These are phyloP conservation scores for Notolepis coatsorum DNA, from an alignment of 2,797 vertebrate species.

Conservation along the genomic window DNA sequence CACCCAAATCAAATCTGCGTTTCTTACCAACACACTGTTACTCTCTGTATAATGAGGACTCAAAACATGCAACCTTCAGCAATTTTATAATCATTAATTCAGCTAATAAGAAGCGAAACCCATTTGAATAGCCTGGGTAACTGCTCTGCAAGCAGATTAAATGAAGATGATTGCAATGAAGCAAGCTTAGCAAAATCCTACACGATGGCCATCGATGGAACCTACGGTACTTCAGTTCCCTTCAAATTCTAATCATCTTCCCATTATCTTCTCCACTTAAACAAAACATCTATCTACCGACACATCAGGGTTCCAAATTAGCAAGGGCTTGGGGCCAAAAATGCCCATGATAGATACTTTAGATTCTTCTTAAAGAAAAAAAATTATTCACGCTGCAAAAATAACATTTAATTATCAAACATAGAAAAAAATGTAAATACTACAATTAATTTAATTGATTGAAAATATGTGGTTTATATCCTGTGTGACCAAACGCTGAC, in stretches of 20 bases:
- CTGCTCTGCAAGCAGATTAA: conserved; percentile 15
- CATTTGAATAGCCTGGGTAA: background rate
- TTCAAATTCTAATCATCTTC: background rate
- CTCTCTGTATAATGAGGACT: background rate
- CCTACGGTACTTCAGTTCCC: background rate
- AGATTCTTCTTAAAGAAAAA: too few species aligned
- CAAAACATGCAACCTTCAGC: conserved; percentile 6
- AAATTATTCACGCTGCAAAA: too few species aligned
- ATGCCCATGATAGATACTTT: too few species aligned
- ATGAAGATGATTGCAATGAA: background rate
- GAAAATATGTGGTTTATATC: too few species aligned
- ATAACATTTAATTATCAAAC: too few species aligned
- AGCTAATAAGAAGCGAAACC: background rate
- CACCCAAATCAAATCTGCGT: background rate
- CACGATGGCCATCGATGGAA: background rate
- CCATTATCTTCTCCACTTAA: background rate
- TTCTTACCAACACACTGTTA: background rate
- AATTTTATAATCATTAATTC: conserved; percentile 5
- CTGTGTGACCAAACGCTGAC: too few species aligned
- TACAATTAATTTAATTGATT: too few species aligned
- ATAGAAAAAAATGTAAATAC: too few species aligned
- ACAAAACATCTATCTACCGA: conserved; percentile 5
- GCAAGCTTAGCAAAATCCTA: background rate
- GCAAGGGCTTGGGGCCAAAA: too few species aligned
- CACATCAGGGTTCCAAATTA: too few species aligned